Evolutionary conservation across 2,797 vertebrate genomes (phyloP).

Genomic region (Xerus rutilus): DNA sequence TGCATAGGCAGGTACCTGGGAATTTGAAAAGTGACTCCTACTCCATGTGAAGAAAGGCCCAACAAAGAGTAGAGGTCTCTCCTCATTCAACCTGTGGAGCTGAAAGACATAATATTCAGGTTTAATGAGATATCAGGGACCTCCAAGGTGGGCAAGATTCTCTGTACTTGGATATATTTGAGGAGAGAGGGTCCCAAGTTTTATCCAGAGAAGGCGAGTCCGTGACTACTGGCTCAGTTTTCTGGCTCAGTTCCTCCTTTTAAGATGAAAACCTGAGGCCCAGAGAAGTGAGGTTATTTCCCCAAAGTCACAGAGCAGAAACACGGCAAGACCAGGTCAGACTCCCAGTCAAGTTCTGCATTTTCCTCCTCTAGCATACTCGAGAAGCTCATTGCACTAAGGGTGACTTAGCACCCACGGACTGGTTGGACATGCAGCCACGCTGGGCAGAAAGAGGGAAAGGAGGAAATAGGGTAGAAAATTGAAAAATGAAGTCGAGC

Average conservation of each 20-base stretch:
- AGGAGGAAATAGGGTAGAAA: not conserved
- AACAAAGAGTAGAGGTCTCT: not conserved
- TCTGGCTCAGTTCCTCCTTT: not conserved
- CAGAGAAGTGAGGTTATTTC: not conserved
- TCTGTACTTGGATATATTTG: too few relatives aligned
- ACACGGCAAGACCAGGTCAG: not conserved
- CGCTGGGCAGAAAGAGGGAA: not conserved
- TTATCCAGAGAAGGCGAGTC: not conserved
- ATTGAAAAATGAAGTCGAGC: not conserved
- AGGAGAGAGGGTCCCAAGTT: not conserved
- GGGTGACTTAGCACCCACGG: rapidly evolving
- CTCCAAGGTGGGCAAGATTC: not conserved
- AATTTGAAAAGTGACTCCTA: not conserved
- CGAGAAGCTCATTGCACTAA: too few relatives aligned
- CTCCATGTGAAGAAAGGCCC: not conserved
- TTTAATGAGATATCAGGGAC: not conserved
- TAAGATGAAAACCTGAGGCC: not conserved
- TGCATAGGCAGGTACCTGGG: not conserved
- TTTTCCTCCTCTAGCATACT: not conserved
- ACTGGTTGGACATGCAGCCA: rapidly evolving
- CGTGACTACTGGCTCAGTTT: not conserved
- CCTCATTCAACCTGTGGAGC: not conserved
- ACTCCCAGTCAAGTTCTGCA: not conserved
- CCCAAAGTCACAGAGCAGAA: not conserved
- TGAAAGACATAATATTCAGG: not conserved